Percentiles rank a stretch among this genome's conserved stretches.
These are phyloP conservation scores for Epinotia demarniana DNA, from an alignment of 2,888 invertebrate genomes.

Conservation along the genomic window DNA sequence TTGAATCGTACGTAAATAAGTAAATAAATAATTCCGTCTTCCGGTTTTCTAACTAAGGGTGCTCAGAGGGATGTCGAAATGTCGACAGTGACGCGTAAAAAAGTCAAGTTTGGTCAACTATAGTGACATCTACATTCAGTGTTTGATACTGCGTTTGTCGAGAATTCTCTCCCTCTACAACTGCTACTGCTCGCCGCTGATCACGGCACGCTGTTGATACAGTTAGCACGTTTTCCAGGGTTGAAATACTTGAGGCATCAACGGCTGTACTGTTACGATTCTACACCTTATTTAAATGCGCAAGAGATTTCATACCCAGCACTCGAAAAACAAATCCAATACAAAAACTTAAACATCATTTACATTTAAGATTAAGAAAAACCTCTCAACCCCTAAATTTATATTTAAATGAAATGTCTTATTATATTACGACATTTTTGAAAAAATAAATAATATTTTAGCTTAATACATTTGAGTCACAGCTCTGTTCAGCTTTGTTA, in stretches of 20 bases:
- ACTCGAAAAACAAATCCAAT: background rate
- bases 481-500: constrained; percentile 68
- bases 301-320: background rate
- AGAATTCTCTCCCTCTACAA: background rate
- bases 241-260: background rate
- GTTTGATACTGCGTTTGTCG: background rate
- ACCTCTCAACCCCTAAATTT: constrained; percentile 65
- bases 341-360: background rate
- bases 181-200: background rate
- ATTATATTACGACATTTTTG: constrained; percentile 71
- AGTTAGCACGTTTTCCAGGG: background rate
- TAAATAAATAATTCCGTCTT: constrained; percentile 10
- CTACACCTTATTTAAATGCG: background rate
- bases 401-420: constrained; percentile 63
- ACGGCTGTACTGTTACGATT: background rate
- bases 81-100: background rate
- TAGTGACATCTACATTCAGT: background rate
- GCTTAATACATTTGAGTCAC: constrained; percentile 64
- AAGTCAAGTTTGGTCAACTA: background rate
- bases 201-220: background rate
- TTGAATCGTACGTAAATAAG: constrained; percentile 21
- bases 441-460: constrained; percentile 76
- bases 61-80: background rate
- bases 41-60: constrained; percentile 13
- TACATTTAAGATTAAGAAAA: constrained; percentile 50